Conservation (phyloP, 2,797 vertebrate species). For the Centropyge bicolor region DNA sequence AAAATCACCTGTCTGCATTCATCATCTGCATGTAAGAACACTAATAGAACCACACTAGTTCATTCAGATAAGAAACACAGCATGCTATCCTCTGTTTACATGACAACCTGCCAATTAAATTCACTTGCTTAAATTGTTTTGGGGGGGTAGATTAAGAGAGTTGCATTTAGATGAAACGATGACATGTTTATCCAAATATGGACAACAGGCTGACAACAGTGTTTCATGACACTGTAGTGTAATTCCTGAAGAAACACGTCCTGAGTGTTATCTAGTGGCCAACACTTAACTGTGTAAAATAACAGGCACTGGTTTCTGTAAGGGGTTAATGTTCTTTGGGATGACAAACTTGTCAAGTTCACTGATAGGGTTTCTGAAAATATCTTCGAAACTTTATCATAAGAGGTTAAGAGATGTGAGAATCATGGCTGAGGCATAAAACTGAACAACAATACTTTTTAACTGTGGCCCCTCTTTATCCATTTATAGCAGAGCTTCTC, state of each 20-base stretch:
- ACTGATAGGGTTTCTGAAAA: background rate
- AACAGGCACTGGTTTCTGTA: conserved; percentile 28
- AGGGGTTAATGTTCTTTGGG: conserved; percentile 15
- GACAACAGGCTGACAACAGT: background rate
- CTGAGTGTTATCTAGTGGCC: background rate
- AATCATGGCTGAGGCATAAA: background rate
- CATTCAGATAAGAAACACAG: background rate
- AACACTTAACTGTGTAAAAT: conserved; percentile 9
- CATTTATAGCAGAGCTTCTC: background rate
- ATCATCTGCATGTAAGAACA: background rate
- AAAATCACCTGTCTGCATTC: background rate
- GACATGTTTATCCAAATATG: background rate
- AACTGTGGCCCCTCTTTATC: background rate
- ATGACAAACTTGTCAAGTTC: conserved; percentile 27
- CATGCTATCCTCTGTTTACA: background rate
- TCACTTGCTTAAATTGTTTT: background rate
- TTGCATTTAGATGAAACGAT: background rate
- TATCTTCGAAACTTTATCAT: conserved; percentile 8
- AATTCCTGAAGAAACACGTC: background rate
- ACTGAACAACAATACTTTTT: conserved; percentile 3
- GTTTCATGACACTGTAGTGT: conserved; percentile 6
- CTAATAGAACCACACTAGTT: background rate
- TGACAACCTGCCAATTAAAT: background rate
- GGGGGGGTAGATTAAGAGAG: background rate
- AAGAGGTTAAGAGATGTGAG: background rate